Percentiles rank a stretch among this genome's conserved stretches.
These are phyloP conservation scores for Daubentonia madagascariensis DNA, from an alignment of 2,113 vertebrate species.

Conservation along the genomic window DNA sequence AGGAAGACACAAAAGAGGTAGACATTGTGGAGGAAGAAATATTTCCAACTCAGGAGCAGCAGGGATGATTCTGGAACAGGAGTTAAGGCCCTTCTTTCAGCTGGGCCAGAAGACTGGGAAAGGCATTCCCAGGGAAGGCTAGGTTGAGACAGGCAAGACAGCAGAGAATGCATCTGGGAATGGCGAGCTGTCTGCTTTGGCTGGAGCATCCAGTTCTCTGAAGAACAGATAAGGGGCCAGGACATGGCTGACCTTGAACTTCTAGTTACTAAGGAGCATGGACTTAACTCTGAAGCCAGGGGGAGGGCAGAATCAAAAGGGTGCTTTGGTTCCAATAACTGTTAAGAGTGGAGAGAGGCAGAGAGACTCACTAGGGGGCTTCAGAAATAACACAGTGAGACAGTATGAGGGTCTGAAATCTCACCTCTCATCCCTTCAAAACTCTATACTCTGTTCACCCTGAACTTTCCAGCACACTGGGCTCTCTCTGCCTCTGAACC, in stretches of 20 bases:
- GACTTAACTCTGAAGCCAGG: neutral
- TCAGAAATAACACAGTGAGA: neutral
- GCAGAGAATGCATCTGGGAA: neutral
- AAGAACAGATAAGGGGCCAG: neutral
- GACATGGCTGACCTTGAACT: neutral
- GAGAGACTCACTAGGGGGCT: neutral
- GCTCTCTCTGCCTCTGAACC: neutral
- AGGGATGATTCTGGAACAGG: neutral
- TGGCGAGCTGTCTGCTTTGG: accelerated
- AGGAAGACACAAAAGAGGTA: neutral
- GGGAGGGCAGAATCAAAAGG: neutral
- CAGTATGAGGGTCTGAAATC: neutral
- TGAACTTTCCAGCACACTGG: neutral
- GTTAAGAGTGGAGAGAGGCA: neutral
- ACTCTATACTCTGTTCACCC: neutral
- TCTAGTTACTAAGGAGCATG: neutral
- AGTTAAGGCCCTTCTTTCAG: neutral
- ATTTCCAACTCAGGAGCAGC: neutral
- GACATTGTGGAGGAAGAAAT: neutral
- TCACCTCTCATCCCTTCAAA: neutral
- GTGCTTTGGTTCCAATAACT: neutral
- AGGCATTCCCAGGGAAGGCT: neutral
- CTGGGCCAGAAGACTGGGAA: neutral
- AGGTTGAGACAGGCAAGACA: neutral
- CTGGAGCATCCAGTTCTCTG: neutral